Evolutionary conservation across 2,888 invertebrate species (phyloP), one percentile per base, ranked within the genome.

Genomic region (Drosophila pegasa): DNA sequence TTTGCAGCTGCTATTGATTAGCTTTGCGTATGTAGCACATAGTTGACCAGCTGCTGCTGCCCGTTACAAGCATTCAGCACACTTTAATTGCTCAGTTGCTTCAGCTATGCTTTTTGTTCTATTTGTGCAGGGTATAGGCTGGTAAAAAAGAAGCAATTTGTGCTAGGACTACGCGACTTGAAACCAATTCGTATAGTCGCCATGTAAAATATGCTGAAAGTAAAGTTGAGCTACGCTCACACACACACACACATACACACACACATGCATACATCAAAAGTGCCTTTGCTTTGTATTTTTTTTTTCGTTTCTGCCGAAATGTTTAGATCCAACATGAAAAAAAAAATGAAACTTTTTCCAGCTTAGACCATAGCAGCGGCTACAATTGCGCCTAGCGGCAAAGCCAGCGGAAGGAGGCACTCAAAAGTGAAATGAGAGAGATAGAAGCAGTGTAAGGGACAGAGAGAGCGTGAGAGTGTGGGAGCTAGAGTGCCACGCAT

Each of bases 281-380:
- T 45, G 52, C 37, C 14, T 25, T 35, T 51, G 35, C 54, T 41
- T 35, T 56, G 52, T 66, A 60, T 73, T 80, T 80, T 62, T 73
- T 80, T 80, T 72, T 70, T 60, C 78, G 68, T 16, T 25, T 52
- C 55, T 62, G 64, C 63, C 75, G 67, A 73, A 64, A 60, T 80
- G 66, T 70, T 78, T 74, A 71, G 72, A 80, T 62, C 77, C 64
- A 75, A 33, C 18, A 50, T 35, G 8, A 50, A 16, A 7, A 74
- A 59, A 29, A 18, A 16, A 25, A 14, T 6, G 33, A 25, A 71
- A 64, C 16, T 67, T 81, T 71, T 71, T 73, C 41, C 60, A 71
- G 27, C 54, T 58, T 33, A 60, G 31, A 55, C 43, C 62, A 33
- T 50, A 62, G 51, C 51, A 37, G 69, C 37, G 55, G 45, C 61